phyloP scores from a whole-genome alignment of 1,140 invertebrate genomes.

The Drosophila parvula region DNA sequence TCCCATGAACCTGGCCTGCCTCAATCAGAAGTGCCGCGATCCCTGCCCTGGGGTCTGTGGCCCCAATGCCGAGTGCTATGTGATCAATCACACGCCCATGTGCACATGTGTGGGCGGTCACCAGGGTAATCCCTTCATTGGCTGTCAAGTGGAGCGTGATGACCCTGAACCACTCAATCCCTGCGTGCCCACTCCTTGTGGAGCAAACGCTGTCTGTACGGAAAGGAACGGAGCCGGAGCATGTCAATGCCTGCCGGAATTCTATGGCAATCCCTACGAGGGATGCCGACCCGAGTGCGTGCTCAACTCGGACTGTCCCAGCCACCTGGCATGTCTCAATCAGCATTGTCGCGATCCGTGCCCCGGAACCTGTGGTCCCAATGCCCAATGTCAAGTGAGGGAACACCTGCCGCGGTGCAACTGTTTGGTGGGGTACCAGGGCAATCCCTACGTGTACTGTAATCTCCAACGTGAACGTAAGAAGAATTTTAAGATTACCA shows the following conservation, averaged over 20 bases:
- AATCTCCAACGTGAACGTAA: conserved; percentile 86
- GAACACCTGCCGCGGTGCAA: conserved; percentile 90
- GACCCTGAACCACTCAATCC: conserved; percentile 82
- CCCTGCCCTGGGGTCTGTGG: conserved; percentile 87
- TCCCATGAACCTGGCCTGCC: conserved; percentile 85
- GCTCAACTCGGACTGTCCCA: conserved; percentile 89
- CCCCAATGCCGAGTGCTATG: conserved; percentile 87
- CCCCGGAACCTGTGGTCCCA: conserved; percentile 89
- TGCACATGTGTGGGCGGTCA: conserved; percentile 88
- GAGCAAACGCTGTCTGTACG: conserved; percentile 86
- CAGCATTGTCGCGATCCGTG: conserved; percentile 92
- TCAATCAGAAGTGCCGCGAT: conserved; percentile 86
- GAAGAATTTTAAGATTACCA: conserved; percentile 41
- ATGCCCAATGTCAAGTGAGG: conserved; percentile 89
- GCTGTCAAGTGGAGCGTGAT: conserved; percentile 85
- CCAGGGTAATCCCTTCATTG: conserved; percentile 88
- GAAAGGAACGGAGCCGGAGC: conserved; percentile 88
- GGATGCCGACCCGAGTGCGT: conserved; percentile 91
- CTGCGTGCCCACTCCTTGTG: conserved; percentile 87
- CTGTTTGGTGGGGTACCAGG: conserved; percentile 88
- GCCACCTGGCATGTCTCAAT: conserved; percentile 88
- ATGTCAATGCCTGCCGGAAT: conserved; percentile 89
- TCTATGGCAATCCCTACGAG: conserved; percentile 90
- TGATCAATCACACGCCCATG: conserved; percentile 87
- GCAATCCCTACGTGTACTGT: conserved; percentile 89